Evolutionary conservation across 1,140 invertebrate genomes (phyloP).

Genomic region (Antheraea mylitta): DNA sequence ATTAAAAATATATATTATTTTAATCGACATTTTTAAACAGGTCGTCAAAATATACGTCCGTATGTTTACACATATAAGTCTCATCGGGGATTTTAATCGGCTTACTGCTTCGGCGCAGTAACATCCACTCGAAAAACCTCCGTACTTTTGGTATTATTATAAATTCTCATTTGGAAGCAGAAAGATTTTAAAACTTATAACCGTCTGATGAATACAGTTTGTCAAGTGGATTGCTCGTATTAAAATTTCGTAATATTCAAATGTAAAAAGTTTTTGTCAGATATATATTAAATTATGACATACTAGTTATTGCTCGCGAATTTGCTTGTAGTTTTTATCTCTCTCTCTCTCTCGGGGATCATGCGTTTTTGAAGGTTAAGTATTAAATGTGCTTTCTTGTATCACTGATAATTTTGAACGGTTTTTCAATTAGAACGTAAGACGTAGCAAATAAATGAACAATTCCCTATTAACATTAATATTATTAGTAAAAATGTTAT

Average conservation of each 20-base stretch:
- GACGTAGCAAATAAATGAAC: too few species aligned
- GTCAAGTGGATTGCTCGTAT: neutral
- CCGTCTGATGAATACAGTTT: neutral
- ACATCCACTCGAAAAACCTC: conserved; percentile 52
- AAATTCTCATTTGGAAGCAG: conserved; percentile 32
- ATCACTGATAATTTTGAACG: too few species aligned
- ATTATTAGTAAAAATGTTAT: too few species aligned
- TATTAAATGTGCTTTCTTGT: too few species aligned
- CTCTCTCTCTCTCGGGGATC: too few species aligned
- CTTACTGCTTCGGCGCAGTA: conserved; percentile 49
- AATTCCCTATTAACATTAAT: too few species aligned
- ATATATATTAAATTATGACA: neutral
- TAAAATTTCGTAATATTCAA: neutral
- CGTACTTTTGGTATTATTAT: conserved; percentile 38
- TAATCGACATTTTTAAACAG: neutral
- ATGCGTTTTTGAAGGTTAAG: too few species aligned
- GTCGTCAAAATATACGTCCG: neutral
- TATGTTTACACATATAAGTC: conserved; percentile 29
- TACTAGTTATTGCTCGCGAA: too few species aligned
- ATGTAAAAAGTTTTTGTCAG: neutral
- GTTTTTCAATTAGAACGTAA: too few species aligned
- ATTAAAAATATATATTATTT: too few species aligned
- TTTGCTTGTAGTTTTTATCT: too few species aligned
- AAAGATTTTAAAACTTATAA: conserved; percentile 19
- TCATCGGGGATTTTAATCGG: conserved; percentile 61